Percentiles rank a stretch among this genome's conserved stretches.
Evolutionary conservation across 2,888 invertebrate genomes (phyloP).

Genomic region (Eristalis tenax): DNA sequence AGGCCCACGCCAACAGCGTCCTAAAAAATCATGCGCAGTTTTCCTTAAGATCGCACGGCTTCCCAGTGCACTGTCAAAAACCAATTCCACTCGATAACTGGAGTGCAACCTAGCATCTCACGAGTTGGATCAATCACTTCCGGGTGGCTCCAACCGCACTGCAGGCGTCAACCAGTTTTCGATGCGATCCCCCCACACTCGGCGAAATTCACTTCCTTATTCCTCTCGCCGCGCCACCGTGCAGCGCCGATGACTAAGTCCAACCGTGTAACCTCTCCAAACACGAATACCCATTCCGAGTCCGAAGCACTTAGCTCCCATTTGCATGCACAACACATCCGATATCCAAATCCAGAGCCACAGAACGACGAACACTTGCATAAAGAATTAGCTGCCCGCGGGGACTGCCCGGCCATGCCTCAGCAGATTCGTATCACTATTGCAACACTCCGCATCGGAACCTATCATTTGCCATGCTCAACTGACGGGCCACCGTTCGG

Average conservation of each 20-base stretch:
- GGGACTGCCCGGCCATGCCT: conserved; percentile 13
- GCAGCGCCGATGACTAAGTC: neutral
- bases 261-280: neutral
- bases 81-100: neutral
- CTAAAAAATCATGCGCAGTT: too few relatives aligned
- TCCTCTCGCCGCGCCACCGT: neutral
- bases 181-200: neutral
- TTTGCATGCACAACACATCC: conserved; percentile 6
- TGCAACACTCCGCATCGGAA: conserved; percentile 25
- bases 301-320: neutral
- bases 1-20: too few relatives aligned
- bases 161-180: neutral
- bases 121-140: neutral
- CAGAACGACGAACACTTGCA: conserved; percentile 20
- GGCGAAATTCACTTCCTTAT: conserved; percentile 9
- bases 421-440: conserved; percentile 32
- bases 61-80: neutral
- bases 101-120: neutral
- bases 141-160: neutral
- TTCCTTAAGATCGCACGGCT: neutral
- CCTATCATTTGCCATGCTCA: conserved; percentile 32
- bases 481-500: conserved; percentile 5
- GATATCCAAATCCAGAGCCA: conserved; percentile 5
- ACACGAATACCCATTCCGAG: neutral
- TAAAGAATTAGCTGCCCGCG: conserved; percentile 17